Conservation (phyloP, 2,113 vertebrate genomes). For the Salvator merianae region DNA sequence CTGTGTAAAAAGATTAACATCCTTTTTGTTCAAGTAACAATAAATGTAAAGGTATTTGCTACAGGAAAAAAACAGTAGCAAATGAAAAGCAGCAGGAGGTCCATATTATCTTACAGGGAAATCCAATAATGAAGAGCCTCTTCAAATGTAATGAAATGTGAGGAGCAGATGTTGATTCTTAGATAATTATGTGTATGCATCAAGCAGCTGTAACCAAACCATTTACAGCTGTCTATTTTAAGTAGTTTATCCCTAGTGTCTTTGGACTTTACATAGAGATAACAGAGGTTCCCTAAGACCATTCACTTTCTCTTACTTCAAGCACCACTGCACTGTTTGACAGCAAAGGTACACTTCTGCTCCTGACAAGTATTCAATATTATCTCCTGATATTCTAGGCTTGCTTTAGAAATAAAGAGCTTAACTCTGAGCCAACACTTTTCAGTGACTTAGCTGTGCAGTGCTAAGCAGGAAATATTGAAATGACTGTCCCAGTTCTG, state of each 20-base stretch:
- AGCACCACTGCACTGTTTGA: background rate
- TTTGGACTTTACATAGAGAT: background rate
- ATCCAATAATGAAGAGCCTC: background rate
- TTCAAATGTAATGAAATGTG: background rate
- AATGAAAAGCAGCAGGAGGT: background rate
- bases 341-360: background rate
- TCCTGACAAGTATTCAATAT: background rate
- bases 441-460: background rate
- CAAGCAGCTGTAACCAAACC: background rate
- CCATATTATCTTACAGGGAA: background rate
- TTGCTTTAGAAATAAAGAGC: background rate
- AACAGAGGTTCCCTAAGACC: background rate
- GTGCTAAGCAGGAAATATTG: background rate
- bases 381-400: background rate
- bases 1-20: slow-evolving; percentile 21
- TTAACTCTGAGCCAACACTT: background rate
- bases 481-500: background rate
- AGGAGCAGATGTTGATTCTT: background rate
- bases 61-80: background rate
- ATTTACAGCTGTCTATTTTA: background rate
- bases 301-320: background rate
- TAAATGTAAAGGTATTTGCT: background rate
- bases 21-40: background rate
- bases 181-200: background rate
- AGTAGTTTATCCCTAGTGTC: background rate